Evolutionary conservation across 2,797 vertebrate genomes (phyloP), one percentile per base, ranked within the genome.

Genomic region (Artibeus lituratus): DNA sequence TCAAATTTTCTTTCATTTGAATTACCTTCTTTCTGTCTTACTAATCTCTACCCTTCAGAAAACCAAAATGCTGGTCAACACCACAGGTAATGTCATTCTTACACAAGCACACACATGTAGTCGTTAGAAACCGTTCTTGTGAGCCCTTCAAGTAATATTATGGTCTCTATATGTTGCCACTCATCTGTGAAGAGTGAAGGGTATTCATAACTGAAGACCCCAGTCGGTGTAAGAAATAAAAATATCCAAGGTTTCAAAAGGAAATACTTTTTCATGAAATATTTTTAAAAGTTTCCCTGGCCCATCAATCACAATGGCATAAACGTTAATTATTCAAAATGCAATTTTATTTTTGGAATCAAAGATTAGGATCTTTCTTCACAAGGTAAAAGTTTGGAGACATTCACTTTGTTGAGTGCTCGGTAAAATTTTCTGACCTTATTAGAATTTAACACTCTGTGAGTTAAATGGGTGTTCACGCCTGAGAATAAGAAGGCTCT

Each of bases 321-420:
- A 88, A 72, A 74, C 89, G 94, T 98, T 97, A 97, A 97, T 96
- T 97, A 97, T 98, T 98, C 91, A 98, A 96, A 97, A 94, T 72
- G 80, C 95, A 94, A 94, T 97, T 96, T 97, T 98, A 97, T 97
- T 97, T 97, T 95, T 94, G 92, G 97, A 97, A 96, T 94, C 86
- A 96, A 95, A 96, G 70, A 96, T 95, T 87, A 96, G 94, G 51
- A 81, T 97, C 91, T 97, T 96, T 95, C 83, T 95, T 96, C 72
- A 95, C 72, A 72, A 96, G 88, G 92, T 89, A 89, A 87, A 96
- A 96, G 85, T 97, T 90, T 78, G 96, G 42, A 97, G 65, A 89
- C 83, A 91, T 84, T 53, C 29, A 78, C 57, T 91, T 67, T 90
- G 53, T 82, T 91, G 47, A 94, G 32, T 87, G 37, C 35, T 94